Evolutionary conservation across 2,113 vertebrate genomes (phyloP).

Genomic region (Antennarius striatus): DNA sequence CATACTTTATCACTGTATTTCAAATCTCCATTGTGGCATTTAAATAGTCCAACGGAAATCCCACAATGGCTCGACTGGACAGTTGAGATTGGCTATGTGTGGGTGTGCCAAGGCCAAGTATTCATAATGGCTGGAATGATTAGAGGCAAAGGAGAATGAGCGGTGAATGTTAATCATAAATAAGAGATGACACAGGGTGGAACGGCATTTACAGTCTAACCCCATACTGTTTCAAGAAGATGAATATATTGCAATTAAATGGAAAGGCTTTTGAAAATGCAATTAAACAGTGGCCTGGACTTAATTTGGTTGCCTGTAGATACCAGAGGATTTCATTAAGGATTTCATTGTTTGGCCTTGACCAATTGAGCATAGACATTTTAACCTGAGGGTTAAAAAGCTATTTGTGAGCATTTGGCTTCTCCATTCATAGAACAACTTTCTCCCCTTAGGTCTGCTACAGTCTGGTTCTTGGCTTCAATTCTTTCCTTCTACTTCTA

Average conservation of each 20-base stretch:
- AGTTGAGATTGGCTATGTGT: slow-evolving; percentile 41
- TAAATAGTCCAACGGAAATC: slow-evolving; percentile 49
- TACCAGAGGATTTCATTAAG: slow-evolving; percentile 66
- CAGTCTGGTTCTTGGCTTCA: slow-evolving; percentile 49
- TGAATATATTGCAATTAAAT: slow-evolving; percentile 64
- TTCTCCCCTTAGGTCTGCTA: slow-evolving; percentile 51
- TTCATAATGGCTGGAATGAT: slow-evolving; percentile 61
- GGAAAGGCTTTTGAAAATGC: slow-evolving; percentile 65
- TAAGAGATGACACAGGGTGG: slow-evolving; percentile 37
- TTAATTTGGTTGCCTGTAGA: slow-evolving; percentile 71
- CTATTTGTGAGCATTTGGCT: slow-evolving; percentile 58
- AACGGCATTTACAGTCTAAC: slow-evolving; percentile 43
- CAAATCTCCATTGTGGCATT: slow-evolving; percentile 45
- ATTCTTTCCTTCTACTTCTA: slow-evolving; percentile 48
- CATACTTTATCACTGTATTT: slow-evolving; percentile 37
- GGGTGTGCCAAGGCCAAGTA: slow-evolving; percentile 66
- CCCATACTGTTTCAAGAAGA: slow-evolving; percentile 33
- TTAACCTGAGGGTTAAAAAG: slow-evolving; percentile 63
- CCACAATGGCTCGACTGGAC: slow-evolving; percentile 48
- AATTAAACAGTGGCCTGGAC: slow-evolving; percentile 63
- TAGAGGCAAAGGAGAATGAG: slow-evolving; percentile 49
- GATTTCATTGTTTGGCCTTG: slow-evolving; percentile 63
- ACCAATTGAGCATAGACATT: slow-evolving; percentile 42
- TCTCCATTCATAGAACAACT: slow-evolving; percentile 61
- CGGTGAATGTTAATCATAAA: slow-evolving; percentile 68